Conservation (phyloP, 2,888 invertebrate species). For the Eutolmus rufibarbis region DNA sequence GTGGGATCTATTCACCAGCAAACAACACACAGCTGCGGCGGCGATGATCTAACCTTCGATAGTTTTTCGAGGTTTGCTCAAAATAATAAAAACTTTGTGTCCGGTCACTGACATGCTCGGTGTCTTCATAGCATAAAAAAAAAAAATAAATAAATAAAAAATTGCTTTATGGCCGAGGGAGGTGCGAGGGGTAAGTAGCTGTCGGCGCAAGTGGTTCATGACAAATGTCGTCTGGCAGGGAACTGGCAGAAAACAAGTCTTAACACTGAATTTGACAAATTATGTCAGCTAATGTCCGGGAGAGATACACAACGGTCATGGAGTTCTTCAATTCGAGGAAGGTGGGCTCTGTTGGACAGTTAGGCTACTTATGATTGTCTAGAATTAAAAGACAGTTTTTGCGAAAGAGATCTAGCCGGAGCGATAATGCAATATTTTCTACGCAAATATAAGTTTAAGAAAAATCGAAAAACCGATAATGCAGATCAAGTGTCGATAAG, state of each 20-base stretch:
- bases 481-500: no score
- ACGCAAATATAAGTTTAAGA: no score
- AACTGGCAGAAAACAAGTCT: neutral
- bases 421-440: no score
- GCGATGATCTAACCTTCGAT: neutral
- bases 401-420: no score
- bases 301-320: neutral
- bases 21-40: neutral
- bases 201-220: conserved; percentile 1
- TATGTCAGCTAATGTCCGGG: neutral
- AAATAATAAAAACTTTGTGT: neutral
- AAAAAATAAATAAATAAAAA: neutral
- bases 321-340: neutral
- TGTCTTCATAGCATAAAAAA: neutral
- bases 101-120: conserved; percentile 2
- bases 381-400: no score
- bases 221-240: neutral
- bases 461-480: no score
- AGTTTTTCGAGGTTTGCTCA: conserved; percentile 9
- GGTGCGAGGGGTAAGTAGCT: neutral
- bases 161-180: neutral
- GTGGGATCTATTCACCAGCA: neutral
- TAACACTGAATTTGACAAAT: neutral
- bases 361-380: neutral
- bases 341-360: neutral